Evolutionary conservation across 1,140 invertebrate genomes (phyloP), one percentile per base, ranked within the genome.

Genomic region (Drosophila orena): DNA sequence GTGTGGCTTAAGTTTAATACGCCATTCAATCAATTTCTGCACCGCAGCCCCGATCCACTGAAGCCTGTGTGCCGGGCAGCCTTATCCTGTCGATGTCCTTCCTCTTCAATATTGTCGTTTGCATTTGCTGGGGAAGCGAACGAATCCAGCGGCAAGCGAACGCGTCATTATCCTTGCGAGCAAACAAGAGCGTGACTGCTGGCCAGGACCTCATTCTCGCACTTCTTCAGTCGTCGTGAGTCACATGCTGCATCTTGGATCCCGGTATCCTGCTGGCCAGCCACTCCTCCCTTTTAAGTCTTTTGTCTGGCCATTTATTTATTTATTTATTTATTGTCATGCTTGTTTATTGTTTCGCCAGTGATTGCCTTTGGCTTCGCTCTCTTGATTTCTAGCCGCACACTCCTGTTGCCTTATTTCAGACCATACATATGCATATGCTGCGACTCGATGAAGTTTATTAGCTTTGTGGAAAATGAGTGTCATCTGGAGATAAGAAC

Each of bases 281-380:
- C 20, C 37, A 46, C 38, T 17, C 37, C 40, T 54, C 42, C 42
- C 49, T 49, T 50, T 65, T 61, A 40, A 64, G 42, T 60, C 72
- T 65, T 73, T 76, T 62, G 66, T 58, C 53, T 61, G 74, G 61
- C 46, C 58, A 85, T 84, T 84, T 84, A 84, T 84, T 78, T 81
- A 81, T 77, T 77, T 83, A 83, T 86, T 81, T 81, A 81, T 81
- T 83, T 88, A 83, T 83, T 88, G 83, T 88, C 83, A 88, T 88
- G 79, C 70, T 79, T 88, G 83, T 88, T 88, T 88, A 88, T 88
- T 88, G 83, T 88, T 81, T 88, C 70, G 71, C 61, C 60, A 83
- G 77, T 88, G 83, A 88, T 88, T 88, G 83, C 65, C 79, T 79
- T 64, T 62, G 60, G 43, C 64, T 66, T 72, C 42, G 60, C 43